phyloP scores from a whole-genome alignment of 1,140 invertebrate species.

The Drosophila yakuba region DNA sequence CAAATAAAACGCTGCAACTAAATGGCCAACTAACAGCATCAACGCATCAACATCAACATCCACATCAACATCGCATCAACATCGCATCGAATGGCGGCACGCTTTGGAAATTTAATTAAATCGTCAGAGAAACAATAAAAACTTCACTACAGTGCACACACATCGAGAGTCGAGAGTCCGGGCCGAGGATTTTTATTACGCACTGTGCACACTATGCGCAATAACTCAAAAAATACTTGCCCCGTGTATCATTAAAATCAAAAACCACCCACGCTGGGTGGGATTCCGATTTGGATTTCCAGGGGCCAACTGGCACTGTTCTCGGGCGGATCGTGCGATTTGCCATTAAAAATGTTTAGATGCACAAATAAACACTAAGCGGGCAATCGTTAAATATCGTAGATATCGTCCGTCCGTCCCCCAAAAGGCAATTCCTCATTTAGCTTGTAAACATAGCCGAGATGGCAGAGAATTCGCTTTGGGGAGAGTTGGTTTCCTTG shows the following conservation, averaged over 20 bases:
- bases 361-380: conserved; percentile 78
- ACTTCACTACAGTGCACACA: conserved; percentile 38
- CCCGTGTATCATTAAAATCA: conserved; percentile 79
- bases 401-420: no score
- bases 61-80: conserved; percentile 8
- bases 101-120: conserved; percentile 79
- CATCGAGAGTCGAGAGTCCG: background rate
- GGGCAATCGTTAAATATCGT: conserved; percentile 39
- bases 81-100: conserved; percentile 58
- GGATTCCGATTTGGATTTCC: conserved; percentile 25
- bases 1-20: conserved; percentile 74
- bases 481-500: background rate
- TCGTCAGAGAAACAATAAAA: conserved; percentile 71
- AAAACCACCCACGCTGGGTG: conserved; percentile 70
- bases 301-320: conserved; percentile 18
- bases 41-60: conserved; percentile 40
- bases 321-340: conserved; percentile 48
- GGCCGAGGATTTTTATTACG: conserved; percentile 63
- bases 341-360: conserved; percentile 77
- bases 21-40: conserved; percentile 70
- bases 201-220: conserved; percentile 58
- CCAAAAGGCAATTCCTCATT: conserved; percentile 26
- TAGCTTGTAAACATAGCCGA: conserved; percentile 55
- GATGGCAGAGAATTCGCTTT: conserved; percentile 16
- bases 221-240: conserved; percentile 81